Percentiles rank a stretch among this genome's conserved stretches.
Evolutionary conservation across 2,113 vertebrate species (phyloP).

Genomic region (Candoia aspera): DNA sequence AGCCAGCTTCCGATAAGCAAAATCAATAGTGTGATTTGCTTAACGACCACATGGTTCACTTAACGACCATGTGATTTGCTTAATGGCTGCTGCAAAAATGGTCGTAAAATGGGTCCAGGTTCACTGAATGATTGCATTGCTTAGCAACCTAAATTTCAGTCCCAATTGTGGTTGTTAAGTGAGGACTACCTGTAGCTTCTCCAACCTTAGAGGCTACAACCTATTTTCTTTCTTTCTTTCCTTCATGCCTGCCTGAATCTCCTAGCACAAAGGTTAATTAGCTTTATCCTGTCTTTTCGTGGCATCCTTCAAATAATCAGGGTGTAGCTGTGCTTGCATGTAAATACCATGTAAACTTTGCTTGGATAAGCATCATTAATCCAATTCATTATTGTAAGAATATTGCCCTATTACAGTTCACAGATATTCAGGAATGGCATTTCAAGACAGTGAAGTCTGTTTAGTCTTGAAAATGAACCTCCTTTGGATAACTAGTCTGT

Average conservation of each 20-base stretch:
- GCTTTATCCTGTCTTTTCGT: neutral
- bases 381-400: conserved; percentile 51
- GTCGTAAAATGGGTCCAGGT: too few species aligned
- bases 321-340: neutral
- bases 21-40: too few species aligned
- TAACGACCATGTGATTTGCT: too few species aligned
- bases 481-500: conserved; percentile 39
- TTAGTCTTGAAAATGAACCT: conserved; percentile 55
- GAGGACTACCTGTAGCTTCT: too few species aligned
- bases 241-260: neutral
- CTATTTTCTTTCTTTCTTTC: neutral
- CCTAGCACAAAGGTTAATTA: neutral
- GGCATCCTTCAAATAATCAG: neutral
- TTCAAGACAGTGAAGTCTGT: conserved; percentile 44
- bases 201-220: too few species aligned
- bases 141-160: too few species aligned
- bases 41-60: too few species aligned
- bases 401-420: conserved; percentile 53
- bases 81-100: too few species aligned
- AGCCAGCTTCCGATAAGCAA: too few species aligned
- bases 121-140: too few species aligned
- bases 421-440: conserved; percentile 46
- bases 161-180: too few species aligned
- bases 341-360: conserved; percentile 45
- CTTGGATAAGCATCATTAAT: conserved; percentile 53